Evolutionary conservation across 2,797 vertebrate species (phyloP).

Genomic region (Acanthopagrus latus): DNA sequence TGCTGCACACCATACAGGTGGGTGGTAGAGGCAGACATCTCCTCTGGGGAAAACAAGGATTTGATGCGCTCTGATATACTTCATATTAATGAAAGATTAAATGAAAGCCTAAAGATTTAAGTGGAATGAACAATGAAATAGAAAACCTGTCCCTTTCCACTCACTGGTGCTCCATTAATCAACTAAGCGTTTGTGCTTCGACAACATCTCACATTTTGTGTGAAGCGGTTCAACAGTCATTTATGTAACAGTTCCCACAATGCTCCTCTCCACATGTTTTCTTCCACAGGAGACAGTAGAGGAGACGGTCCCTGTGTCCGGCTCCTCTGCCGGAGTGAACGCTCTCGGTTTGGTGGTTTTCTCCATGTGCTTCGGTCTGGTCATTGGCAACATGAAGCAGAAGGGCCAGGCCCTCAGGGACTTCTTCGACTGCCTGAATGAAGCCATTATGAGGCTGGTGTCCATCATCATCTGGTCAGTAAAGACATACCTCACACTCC

Average conservation of each 20-base stretch:
- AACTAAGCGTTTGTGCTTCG: background rate
- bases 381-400: constrained; percentile 96
- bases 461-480: constrained; percentile 97
- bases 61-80: too few species aligned
- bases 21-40: background rate
- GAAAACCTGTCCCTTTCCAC: background rate
- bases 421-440: constrained; percentile 96
- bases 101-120: background rate
- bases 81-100: too few species aligned
- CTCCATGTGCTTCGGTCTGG: constrained; percentile 95
- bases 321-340: constrained; percentile 93
- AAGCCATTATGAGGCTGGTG: constrained; percentile 97
- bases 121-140: background rate
- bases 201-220: background rate
- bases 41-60: background rate
- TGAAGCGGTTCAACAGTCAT: background rate
- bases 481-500: background rate
- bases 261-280: background rate
- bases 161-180: background rate
- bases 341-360: constrained; percentile 96
- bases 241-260: too few species aligned
- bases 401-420: constrained; percentile 90
- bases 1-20: constrained; percentile 88
- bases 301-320: constrained; percentile 90
- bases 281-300: constrained; percentile 87